phyloP scores from a whole-genome alignment of 2,797 vertebrate genomes.

The Moxostoma hubbsi region DNA sequence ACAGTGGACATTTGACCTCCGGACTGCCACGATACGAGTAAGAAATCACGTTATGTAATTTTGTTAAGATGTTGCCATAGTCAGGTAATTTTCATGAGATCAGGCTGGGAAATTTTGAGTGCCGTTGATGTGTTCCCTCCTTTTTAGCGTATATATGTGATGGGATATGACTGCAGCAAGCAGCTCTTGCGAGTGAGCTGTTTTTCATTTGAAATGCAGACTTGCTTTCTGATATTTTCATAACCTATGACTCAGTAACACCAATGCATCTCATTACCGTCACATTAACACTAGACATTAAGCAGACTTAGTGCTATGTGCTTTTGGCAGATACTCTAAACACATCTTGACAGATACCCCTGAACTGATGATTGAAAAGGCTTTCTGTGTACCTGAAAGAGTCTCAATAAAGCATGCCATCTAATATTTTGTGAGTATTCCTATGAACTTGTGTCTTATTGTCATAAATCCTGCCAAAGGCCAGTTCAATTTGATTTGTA shows the following conservation, averaged over 20 bases:
- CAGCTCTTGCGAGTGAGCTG: background rate
- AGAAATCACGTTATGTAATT: no score
- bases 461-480: slow-evolving; percentile 35
- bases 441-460: slow-evolving; percentile 8
- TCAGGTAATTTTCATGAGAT: no score
- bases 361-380: slow-evolving; percentile 34
- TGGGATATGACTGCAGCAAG: background rate
- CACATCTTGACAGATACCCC: slow-evolving; percentile 20
- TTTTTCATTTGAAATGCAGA: slow-evolving; percentile 28
- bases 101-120: no score
- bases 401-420: slow-evolving; percentile 20
- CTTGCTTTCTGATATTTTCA: slow-evolving; percentile 29
- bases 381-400: slow-evolving; percentile 13
- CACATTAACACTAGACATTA: background rate
- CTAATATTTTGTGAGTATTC: slow-evolving; percentile 31
- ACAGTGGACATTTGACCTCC: no score
- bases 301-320: slow-evolving; percentile 17
- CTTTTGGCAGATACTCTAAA: slow-evolving; percentile 8
- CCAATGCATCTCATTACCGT: slow-evolving; percentile 23
- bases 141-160: background rate
- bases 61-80: no score
- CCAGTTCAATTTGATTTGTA: slow-evolving; percentile 21
- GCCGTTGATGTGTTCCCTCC: no score
- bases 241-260: slow-evolving; percentile 7
- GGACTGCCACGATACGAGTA: no score